Conservation (phyloP, 2,797 vertebrate species). For the Esox lucius region DNA sequence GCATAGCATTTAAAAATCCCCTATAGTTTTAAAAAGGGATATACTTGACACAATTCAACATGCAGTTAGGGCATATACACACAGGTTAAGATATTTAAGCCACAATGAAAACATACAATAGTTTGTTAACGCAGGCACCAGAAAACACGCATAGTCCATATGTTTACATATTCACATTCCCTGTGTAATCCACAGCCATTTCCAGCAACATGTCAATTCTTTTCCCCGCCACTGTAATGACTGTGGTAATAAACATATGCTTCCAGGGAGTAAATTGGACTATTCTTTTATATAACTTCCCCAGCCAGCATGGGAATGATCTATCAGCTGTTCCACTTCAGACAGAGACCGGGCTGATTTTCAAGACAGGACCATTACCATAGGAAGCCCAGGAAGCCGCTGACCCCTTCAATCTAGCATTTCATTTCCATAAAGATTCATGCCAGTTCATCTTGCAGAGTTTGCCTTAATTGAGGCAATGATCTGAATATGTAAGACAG, state of each 20-base stretch:
- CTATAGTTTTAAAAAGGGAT: background rate
- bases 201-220: constrained; percentile 59
- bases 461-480: constrained; percentile 83
- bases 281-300: constrained; percentile 78
- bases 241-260: constrained; percentile 51
- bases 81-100: background rate
- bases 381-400: constrained; percentile 73
- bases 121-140: background rate
- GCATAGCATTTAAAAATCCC: background rate
- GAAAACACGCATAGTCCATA: constrained; percentile 1
- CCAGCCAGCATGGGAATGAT: constrained; percentile 65
- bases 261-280: constrained; percentile 68
- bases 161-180: background rate
- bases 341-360: constrained; percentile 75
- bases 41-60: background rate
- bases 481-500: constrained; percentile 82
- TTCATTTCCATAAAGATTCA: constrained; percentile 84
- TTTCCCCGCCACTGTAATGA: constrained; percentile 71
- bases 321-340: constrained; percentile 81
- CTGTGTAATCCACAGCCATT: background rate
- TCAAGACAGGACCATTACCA: constrained; percentile 82
- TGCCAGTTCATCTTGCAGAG: constrained; percentile 79
- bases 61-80: background rate
- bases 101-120: background rate
- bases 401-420: constrained; percentile 80